Evolutionary conservation across 2,888 invertebrate species (phyloP).

Genomic region (Sinotaia quadrata): DNA sequence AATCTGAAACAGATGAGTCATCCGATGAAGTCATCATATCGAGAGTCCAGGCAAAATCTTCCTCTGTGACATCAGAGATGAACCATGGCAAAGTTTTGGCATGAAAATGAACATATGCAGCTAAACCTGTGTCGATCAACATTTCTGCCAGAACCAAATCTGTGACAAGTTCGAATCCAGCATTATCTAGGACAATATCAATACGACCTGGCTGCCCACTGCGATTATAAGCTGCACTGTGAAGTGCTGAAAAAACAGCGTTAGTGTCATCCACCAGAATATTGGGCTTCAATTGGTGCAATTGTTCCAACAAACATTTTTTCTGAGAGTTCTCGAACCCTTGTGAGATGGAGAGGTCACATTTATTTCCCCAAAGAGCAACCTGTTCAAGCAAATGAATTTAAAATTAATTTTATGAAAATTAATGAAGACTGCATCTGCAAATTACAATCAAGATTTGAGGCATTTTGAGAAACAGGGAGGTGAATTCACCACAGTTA

Average conservation of each 20-base stretch:
- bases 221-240: slow-evolving; percentile 28
- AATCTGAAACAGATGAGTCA: slow-evolving; percentile 45
- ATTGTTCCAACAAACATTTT: slow-evolving; percentile 76
- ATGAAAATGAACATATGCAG: slow-evolving; percentile 84
- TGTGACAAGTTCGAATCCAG: slow-evolving; percentile 92
- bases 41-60: slow-evolving; percentile 85
- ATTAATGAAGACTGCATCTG: no score
- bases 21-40: slow-evolving; percentile 60
- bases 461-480: no score
- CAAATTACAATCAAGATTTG: no score
- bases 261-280: slow-evolving; percentile 79
- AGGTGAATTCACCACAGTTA: no score
- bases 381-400: slow-evolving; percentile 60
- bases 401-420: not conserved
- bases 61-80: slow-evolving; percentile 87
- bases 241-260: slow-evolving; percentile 75
- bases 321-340: slow-evolving; percentile 79
- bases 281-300: slow-evolving; percentile 76
- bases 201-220: slow-evolving; percentile 43
- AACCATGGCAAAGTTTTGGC: slow-evolving; percentile 95
- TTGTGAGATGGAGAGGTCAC: slow-evolving; percentile 89
- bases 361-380: slow-evolving; percentile 95
- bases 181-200: slow-evolving; percentile 85
- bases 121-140: slow-evolving; percentile 77
- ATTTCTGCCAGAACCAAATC: slow-evolving; percentile 91